Evolutionary conservation across 2,113 vertebrate species (phyloP), one percentile per base, ranked within the genome.

Genomic region (Sorex fumeus): DNA sequence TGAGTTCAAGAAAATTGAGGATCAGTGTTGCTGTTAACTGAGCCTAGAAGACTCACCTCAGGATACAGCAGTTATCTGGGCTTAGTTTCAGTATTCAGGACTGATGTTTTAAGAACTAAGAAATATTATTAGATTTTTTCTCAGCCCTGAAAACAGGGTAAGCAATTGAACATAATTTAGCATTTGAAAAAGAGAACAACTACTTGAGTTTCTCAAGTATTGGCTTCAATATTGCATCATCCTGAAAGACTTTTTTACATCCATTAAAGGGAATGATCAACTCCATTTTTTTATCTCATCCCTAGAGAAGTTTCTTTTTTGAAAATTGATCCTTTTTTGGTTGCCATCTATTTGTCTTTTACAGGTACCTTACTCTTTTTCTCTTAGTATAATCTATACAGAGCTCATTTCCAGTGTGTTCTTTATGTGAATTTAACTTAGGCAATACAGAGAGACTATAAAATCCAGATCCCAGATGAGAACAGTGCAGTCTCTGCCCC

Each of bases 161-260:
- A 71, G 57, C 75, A 85, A 91, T 34, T 84, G 71, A 71, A 88
- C 16, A 86, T 7, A 90, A 84, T 27, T 5, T 60, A 86, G 66
- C 23, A n/a, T 89, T 94, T 50, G 25, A 91, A 90, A 92, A 84
- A 80, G 32, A 74, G 70, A 72, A 6, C 90, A 66, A 69, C 25
- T 27, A 30, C 2, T 66, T 62, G 60, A 80, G 50, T 87, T 13
- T 43, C 21, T 16, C 75, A 23, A 84, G 2, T 40, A 75, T 50
- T 47, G 62, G 70, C 40, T 80, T 8, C 25, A 67, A n/a, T 70
- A 64, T 62, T 13, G 11, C 3, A 72, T 70, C 74, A 77, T 50
- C 40, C 8, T 70, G 30, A 70, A 93, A 88, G 27, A 77, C 72
- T 45, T 85, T n/a, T 45, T 66, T 78, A 36, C 8, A 23, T 27